Conservation (phyloP, 2,113 vertebrate species). For the Marmota monax region DNA sequence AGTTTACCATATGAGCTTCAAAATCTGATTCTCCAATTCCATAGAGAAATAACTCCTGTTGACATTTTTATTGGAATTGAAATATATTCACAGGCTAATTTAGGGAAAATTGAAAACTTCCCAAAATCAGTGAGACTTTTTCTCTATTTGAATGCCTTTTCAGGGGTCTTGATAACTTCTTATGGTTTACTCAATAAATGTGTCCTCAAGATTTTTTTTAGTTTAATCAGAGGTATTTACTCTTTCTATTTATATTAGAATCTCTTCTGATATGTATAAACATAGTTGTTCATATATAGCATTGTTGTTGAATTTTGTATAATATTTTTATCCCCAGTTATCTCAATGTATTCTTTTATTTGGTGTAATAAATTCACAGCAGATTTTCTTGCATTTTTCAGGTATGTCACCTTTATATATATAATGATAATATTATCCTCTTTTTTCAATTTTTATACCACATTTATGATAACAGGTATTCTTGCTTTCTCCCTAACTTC, state of each 20-base stretch:
- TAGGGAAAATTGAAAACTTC: neutral
- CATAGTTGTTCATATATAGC: neutral
- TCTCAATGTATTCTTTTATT: neutral
- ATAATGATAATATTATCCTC: neutral
- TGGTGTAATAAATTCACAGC: neutral
- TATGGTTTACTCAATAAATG: neutral
- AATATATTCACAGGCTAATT: neutral
- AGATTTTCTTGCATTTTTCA: neutral
- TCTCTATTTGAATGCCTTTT: neutral
- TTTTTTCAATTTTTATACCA: neutral
- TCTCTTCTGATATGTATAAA: neutral
- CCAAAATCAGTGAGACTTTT: neutral
- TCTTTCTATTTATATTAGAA: neutral
- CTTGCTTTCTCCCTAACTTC: neutral
- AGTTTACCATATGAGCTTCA: neutral
- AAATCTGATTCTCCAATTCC: neutral
- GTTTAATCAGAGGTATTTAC: neutral
- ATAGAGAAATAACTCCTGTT: neutral
- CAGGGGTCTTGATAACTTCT: neutral
- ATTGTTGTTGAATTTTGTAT: slow-evolving; percentile 8
- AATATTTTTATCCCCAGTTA: neutral
- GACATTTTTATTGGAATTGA: neutral
- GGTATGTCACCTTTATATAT: neutral
- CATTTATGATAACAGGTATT: neutral
- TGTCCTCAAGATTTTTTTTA: neutral